Percentiles rank a stretch among this genome's conserved stretches.
Conservation (phyloP, 2,113 vertebrate genomes). For the Probosciger aterrimus region DNA sequence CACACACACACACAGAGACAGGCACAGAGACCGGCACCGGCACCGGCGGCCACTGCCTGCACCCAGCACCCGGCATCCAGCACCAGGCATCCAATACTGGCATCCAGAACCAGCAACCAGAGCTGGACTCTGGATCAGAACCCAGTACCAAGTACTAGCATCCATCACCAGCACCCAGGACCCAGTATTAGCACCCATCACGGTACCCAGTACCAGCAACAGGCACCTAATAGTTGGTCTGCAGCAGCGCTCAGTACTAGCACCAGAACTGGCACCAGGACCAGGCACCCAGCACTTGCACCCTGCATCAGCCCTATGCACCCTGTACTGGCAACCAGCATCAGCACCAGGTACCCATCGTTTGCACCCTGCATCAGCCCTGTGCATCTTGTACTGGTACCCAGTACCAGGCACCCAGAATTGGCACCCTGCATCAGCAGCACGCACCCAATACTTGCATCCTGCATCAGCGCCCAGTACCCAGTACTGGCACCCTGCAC, state of each 20-base stretch:
- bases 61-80: neutral
- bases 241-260: neutral
- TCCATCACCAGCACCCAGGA: neutral
- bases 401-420: neutral
- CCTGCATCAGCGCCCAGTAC: neutral
- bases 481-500: accelerated
- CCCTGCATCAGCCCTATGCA: neutral
- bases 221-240: neutral
- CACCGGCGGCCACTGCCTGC: too few relatives aligned
- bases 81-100: neutral
- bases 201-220: neutral
- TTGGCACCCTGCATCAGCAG: neutral
- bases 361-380: neutral
- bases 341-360: accelerated
- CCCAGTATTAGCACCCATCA: neutral
- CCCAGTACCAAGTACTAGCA: too few relatives aligned
- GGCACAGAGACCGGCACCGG: neutral
- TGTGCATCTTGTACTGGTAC: neutral
- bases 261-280: neutral
- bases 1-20: neutral
- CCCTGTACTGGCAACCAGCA: neutral
- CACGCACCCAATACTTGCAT: accelerated
- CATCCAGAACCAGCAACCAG: too few relatives aligned
- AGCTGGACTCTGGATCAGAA: neutral
- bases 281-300: neutral